Base-by-base conservation (phyloP, 30 jellyfish, hydroid and myxozoan species). In the Haliclystus octoradiatus region DNA sequence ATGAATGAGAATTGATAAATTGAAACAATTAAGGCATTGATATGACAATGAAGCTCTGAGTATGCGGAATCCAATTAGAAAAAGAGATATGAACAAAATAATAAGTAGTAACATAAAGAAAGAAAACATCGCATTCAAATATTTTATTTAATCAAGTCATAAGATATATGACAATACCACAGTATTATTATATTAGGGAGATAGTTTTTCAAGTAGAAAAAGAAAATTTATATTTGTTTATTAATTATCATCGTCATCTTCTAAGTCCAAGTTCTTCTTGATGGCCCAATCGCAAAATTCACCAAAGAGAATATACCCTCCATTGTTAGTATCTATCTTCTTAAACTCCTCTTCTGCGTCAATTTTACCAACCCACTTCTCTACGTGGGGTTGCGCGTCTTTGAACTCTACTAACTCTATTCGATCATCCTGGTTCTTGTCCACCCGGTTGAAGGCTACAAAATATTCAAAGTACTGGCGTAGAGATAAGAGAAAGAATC, bases 221-320 rank as follows among this genome's bases (percentile, higher is more conserved):
- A n/a, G n/a, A n/a, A n/a, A n/a, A n/a, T n/a, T n/a, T n/a, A n/a
- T n/a, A n/a, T n/a, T n/a, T n/a, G n/a, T n/a, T n/a, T n/a, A n/a
- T n/a, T n/a, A n/a, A n/a, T n/a, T n/a, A 63, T 73, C 84, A 25
- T 52, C 81, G 46, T 75, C 86, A 47, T 75, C 86, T 65, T 75
- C 82, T 12, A 75, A 52, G 50, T 75, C 86, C 52, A 75, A 51
- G 52, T 64, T 64, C 53, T 75, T 75, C 15, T 51, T 24, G 2
- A 75, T 75, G 25, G 81, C 86, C 86, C 86, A 75, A 7, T 75
- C 61, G 71, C 82, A 63, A 26, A 75, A 75, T 31, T 75, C 86
- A 63, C 65, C 82, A 46, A 75, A 75, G 30, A 75, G 57, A 31
- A 75, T 75, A 35, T 5, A 75, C 7, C 86, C 86, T 7, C 86